Percentiles rank a stretch among this genome's conserved stretches.
Conservation (phyloP, 2,888 invertebrate genomes). For the Liopterus haemorrhoidalis region DNA sequence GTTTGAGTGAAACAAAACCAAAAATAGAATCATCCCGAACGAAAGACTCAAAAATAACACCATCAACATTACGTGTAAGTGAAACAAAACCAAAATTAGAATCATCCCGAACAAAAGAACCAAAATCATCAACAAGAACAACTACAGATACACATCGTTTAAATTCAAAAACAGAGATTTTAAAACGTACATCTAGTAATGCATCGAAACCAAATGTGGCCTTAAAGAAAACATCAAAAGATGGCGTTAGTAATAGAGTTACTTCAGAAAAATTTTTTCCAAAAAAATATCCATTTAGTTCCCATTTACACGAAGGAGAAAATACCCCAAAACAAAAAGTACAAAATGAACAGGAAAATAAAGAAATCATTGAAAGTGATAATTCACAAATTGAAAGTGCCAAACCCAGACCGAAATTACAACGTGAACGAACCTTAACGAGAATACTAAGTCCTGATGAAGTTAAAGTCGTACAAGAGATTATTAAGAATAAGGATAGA, state of each 20-base stretch:
- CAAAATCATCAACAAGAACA: conserved; percentile 17
- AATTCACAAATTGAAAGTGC: background rate
- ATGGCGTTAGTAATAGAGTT: conserved; percentile 36
- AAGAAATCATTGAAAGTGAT: conserved; percentile 8
- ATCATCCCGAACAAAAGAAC: conserved; percentile 8
- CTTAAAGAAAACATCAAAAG: conserved; percentile 15
- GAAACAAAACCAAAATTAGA: no score
- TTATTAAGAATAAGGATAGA: background rate
- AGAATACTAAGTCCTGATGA: conserved; percentile 28
- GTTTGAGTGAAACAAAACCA: conserved; percentile 1
- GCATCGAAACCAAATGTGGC: conserved; percentile 5
- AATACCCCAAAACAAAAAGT: conserved; percentile 23
- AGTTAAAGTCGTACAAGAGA: conserved; percentile 20
- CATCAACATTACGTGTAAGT: background rate
- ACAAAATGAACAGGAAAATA: conserved; percentile 8
- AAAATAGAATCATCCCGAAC: conserved; percentile 9
- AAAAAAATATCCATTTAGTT: conserved; percentile 18
- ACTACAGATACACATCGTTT: conserved; percentile 6
- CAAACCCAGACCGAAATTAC: background rate
- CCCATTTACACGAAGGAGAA: conserved; percentile 15
- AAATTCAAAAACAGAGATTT: background rate
- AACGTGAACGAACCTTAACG: conserved; percentile 27
- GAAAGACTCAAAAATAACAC: conserved; percentile 4
- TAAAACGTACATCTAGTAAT: conserved; percentile 1
- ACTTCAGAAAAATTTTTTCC: conserved; percentile 43